Base-by-base conservation (phyloP, 2,888 invertebrate genomes). In the Lepidocyrtinus sp. region DNA sequence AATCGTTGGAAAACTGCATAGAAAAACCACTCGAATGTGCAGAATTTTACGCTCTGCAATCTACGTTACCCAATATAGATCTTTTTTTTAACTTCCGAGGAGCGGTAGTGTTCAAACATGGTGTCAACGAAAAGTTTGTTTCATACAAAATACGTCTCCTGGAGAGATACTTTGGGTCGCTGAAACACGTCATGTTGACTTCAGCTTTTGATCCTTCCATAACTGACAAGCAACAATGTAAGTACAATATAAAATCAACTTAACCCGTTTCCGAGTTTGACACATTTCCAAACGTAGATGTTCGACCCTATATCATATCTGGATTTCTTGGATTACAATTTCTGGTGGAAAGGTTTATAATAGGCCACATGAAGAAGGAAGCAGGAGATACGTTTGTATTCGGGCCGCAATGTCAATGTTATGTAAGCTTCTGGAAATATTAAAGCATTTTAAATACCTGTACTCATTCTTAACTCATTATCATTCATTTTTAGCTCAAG, bases 91-190 rank as follows among this genome's bases (percentile, higher is more conserved):
- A 1, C 1, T 77, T 77, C 27, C 22, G 72, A 17, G 77, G 72
- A 26, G 77, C 61, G 7, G 26, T 77, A 0, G n/a, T 77, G 17
- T 77, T 77, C 27, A 36, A 77, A 15, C 50, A 65, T 1, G 36
- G 72, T n/a, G 59, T 77, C 7, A 21, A 45, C n/a, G 62, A 45
- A n/a, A 15, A 9, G 7, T 61, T 72, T 21, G 67, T 77, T 0
- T 61, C 19, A 22, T 77, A 77, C 24, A 77, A 77, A 50, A 77
- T 77, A 12, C 77, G 77, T 7, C 46, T 77, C 1, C 27, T 77
- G 67, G 77, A 77, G 17, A 77, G n/a, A 15, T 26, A 72, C 15
- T 67, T 36, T 17, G 50, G 65, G n/a, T 67, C 65, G 3, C 36
- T 77, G 1, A 55, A 36, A 0, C 77, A 77, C 50, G 72, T 72